These are phyloP conservation scores for Cyphomyrus discorhynchus DNA, from an alignment of 2,113 vertebrate species.

Conservation along the genomic window DNA sequence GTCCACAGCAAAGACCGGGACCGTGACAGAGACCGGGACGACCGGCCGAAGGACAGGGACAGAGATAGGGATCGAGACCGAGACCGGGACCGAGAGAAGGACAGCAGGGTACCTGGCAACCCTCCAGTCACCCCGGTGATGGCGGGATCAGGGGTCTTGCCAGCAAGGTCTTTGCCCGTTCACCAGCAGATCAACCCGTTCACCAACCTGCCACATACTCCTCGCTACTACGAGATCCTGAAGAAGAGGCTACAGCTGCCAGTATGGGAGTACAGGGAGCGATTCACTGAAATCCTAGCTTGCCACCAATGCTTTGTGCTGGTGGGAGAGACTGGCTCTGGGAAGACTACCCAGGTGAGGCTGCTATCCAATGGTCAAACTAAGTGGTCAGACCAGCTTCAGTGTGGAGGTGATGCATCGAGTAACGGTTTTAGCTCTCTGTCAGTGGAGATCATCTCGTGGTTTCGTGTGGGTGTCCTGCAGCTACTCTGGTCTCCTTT, in stretches of 20 bases:
- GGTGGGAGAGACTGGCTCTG: constrained; percentile 91
- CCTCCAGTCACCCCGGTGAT: constrained; percentile 60
- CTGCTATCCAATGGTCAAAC: not conserved
- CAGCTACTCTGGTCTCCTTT: not conserved
- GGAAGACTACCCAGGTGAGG: constrained; percentile 92
- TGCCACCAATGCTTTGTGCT: constrained; percentile 87
- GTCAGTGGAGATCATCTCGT: not conserved
- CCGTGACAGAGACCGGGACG: constrained; percentile 79
- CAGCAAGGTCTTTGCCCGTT: constrained; percentile 67
- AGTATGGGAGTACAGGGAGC: constrained; percentile 93
- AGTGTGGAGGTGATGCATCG: not conserved
- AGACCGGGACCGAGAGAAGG: constrained; percentile 80
- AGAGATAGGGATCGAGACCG: constrained; percentile 81
- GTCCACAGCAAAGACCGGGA: constrained; percentile 77
- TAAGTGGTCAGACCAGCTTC: not conserved
- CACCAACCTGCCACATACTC: constrained; percentile 89
- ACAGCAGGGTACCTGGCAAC: constrained; percentile 53
- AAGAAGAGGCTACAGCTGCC: constrained; percentile 88
- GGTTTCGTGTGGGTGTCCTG: not conserved
- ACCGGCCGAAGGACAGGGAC: constrained; percentile 71
- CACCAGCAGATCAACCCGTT: constrained; percentile 91
- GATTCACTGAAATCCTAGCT: constrained; percentile 81
- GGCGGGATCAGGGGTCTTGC: constrained; percentile 50
- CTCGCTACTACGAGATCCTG: constrained; percentile 87
- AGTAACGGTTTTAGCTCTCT: not conserved